phyloP scores from a whole-genome alignment of 2,113 vertebrate genomes.

The Ramphastos sulfuratus region DNA sequence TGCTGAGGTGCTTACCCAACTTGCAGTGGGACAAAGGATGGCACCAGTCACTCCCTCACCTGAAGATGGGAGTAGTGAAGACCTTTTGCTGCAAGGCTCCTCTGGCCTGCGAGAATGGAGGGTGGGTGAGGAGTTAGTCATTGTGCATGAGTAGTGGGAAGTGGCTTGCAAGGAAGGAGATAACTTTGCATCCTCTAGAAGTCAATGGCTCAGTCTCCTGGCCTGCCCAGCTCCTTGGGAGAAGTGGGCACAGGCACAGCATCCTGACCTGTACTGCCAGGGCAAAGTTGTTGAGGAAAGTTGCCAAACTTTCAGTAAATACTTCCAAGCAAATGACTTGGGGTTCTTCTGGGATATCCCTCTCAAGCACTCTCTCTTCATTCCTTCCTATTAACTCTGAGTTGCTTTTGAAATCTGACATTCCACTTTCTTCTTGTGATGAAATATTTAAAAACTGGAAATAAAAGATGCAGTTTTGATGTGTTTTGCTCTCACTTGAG shows the following conservation, averaged over 20 bases:
- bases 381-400: neutral
- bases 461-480: neutral
- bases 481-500: neutral
- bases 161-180: neutral
- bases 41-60: neutral
- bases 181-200: neutral
- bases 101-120: neutral
- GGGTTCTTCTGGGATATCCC: neutral
- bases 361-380: neutral
- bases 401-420: neutral
- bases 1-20: rapidly evolving
- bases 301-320: neutral
- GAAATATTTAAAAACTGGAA: neutral
- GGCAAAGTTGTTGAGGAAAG: neutral
- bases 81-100: neutral
- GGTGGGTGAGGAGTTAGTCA: neutral
- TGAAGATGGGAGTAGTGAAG: neutral
- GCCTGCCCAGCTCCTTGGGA: neutral
- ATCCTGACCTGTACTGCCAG: neutral
- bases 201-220: neutral
- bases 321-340: neutral
- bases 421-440: neutral
- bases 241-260: neutral
- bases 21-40: neutral
- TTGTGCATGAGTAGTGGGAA: neutral